A percentile compares a stretch with the other conserved stretches of the same genome.
phyloP scores from a whole-genome alignment of 1,140 invertebrate genomes.

The Ladona fulva region DNA sequence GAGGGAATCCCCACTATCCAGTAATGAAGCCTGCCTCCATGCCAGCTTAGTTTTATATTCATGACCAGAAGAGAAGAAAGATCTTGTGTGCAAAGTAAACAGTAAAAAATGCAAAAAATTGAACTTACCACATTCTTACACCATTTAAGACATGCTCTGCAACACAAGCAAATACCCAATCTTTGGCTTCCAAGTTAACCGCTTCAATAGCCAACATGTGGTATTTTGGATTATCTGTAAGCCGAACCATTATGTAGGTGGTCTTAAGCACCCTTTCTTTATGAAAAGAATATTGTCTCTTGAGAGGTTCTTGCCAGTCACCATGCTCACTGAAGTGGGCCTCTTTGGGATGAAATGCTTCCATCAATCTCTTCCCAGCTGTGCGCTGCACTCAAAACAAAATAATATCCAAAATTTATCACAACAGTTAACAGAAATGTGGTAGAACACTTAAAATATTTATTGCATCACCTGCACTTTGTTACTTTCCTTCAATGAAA shows the following conservation, averaged over 20 bases:
- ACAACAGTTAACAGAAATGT: too few relatives aligned
- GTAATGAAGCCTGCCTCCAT: too few relatives aligned
- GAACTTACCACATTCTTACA: slow-evolving; percentile 51
- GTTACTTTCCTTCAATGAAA: too few relatives aligned
- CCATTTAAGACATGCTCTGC: slow-evolving; percentile 41
- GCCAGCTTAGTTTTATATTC: too few relatives aligned
- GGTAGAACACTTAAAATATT: too few relatives aligned
- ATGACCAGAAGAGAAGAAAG: too few relatives aligned
- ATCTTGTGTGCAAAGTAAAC: too few relatives aligned
- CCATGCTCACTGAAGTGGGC: slow-evolving; percentile 27
- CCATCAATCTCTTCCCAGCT: slow-evolving; percentile 25
- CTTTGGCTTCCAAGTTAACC: slow-evolving; percentile 49
- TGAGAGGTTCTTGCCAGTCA: slow-evolving; percentile 41
- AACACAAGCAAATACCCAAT: slow-evolving; percentile 65
- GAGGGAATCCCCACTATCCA: too few relatives aligned
- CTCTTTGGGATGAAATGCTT: slow-evolving; percentile 18
- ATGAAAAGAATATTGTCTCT: slow-evolving; percentile 35
- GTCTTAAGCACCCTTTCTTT: slow-evolving; percentile 25
- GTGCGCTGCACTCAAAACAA: slow-evolving; percentile 21
- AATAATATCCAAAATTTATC: too few relatives aligned
- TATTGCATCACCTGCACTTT: too few relatives aligned
- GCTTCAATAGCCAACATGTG: slow-evolving; percentile 47
- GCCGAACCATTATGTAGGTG: slow-evolving; percentile 50
- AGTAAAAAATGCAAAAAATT: too few relatives aligned
- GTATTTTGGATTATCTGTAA: slow-evolving; percentile 42